These are phyloP conservation scores for Patella caerulea DNA, from an alignment of 2,888 invertebrate species.

Conservation along the genomic window DNA sequence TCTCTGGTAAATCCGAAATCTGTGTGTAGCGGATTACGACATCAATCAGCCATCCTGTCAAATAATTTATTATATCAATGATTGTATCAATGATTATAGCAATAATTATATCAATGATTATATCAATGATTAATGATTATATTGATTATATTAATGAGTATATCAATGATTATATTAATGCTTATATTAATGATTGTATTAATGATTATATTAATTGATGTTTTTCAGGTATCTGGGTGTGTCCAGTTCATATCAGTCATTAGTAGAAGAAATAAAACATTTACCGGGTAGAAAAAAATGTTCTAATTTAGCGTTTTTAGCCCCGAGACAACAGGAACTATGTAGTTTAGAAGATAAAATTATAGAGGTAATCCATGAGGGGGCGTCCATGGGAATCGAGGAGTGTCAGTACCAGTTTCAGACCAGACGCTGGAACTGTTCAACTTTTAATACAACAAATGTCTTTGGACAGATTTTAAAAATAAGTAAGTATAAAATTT, in stretches of 20 bases:
- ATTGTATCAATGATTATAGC: too few relatives aligned
- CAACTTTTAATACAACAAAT: conserved; percentile 83
- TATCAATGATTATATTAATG: too few relatives aligned
- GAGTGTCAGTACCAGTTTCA: conserved; percentile 93
- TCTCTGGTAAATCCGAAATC: too few relatives aligned
- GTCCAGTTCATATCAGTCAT: conserved; percentile 70
- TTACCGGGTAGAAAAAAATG: conserved; percentile 72
- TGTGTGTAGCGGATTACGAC: too few relatives aligned
- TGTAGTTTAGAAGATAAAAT: conserved; percentile 82
- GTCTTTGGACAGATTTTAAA: conserved; percentile 88
- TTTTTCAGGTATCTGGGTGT: conserved; percentile 74
- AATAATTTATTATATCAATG: too few relatives aligned
- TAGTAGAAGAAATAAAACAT: conserved; percentile 61
- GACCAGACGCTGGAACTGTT: conserved; percentile 91
- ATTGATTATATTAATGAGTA: too few relatives aligned
- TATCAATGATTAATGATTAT: too few relatives aligned
- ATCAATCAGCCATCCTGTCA: too few relatives aligned
- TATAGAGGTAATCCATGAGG: conserved; percentile 77
- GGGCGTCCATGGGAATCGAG: conserved; percentile 86
- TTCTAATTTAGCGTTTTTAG: conserved; percentile 80
- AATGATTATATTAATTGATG: too few relatives aligned
- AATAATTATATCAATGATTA: too few relatives aligned
- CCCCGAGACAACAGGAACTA: conserved; percentile 80
- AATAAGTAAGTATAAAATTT: conserved; percentile 80
- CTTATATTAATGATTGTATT: too few relatives aligned